Evolutionary conservation across 2,888 invertebrate genomes (phyloP).

Genomic region (Rhodophaea formosa): DNA sequence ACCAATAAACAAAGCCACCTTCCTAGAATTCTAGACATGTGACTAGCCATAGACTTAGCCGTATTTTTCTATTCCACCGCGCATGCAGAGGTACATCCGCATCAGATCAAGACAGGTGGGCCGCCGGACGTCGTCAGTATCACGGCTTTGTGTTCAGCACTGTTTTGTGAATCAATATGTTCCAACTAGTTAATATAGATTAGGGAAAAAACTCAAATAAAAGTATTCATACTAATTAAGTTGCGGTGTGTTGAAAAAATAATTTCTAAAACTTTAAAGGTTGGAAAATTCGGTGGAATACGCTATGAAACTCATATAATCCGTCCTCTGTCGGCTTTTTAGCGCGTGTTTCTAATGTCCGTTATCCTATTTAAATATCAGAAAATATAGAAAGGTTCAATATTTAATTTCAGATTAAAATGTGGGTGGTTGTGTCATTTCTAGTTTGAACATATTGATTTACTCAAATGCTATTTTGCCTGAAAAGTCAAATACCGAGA

Average conservation of each 20-base stretch:
- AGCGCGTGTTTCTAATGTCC: no score
- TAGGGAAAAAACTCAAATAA: no score
- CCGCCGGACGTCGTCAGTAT: constrained; percentile 28
- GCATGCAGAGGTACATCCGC: constrained; percentile 67
- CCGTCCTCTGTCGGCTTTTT: no score
- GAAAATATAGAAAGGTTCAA: no score
- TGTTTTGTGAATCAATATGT: constrained; percentile 16
- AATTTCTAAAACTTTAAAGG: no score
- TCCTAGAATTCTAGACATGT: constrained; percentile 24
- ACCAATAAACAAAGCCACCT: constrained; percentile 16
- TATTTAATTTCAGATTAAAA: no score
- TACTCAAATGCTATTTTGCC: neutral
- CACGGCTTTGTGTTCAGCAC: constrained; percentile 23
- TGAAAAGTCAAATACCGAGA: neutral
- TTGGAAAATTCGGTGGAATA: no score
- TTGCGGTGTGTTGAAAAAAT: no score
- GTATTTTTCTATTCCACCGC: constrained; percentile 52
- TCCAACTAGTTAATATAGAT: neutral
- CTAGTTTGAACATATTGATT: neutral
- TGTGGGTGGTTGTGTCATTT: neutral
- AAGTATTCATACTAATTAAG: no score
- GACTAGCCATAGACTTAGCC: constrained; percentile 45
- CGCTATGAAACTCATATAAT: no score
- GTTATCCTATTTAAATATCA: no score
- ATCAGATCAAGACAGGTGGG: constrained; percentile 72